Evolutionary conservation across 1,140 invertebrate genomes (phyloP).

Genomic region (Drosophila ercepeae): DNA sequence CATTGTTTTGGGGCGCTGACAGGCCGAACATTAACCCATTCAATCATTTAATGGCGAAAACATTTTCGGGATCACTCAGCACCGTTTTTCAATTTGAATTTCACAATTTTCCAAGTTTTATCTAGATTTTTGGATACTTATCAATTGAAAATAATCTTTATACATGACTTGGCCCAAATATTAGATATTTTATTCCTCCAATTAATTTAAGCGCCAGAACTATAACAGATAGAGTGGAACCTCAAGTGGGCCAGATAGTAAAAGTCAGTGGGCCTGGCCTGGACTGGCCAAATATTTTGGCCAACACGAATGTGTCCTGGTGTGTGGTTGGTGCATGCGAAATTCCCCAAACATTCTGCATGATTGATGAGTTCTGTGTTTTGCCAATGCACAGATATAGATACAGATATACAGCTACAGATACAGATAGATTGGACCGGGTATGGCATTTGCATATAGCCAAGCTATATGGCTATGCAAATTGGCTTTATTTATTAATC

Average conservation of each 20-base stretch:
- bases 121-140: too few relatives aligned
- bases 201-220: conserved; percentile 57
- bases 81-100: background rate
- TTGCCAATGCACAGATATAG: background rate
- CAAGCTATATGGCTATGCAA: conserved; percentile 35
- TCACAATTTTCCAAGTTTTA: background rate
- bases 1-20: conserved; percentile 34
- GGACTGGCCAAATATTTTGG: conserved; percentile 1
- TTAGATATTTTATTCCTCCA: conserved; percentile 43
- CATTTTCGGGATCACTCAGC: too few relatives aligned
- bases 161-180: conserved; percentile 30
- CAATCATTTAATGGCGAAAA: conserved; percentile 49
- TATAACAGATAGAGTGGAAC: conserved; percentile 7
- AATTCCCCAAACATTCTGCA: conserved; percentile 43
- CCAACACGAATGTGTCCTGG: conserved; percentile 10
- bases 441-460: conserved; percentile 17
- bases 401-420: conserved; percentile 3
- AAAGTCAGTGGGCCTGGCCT: background rate
- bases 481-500: conserved; percentile 59
- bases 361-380: conserved; percentile 53
- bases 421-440: background rate
- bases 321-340: conserved; percentile 43
- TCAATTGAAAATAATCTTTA: conserved; percentile 48
- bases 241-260: conserved; percentile 7
- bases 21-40: conserved; percentile 29